Base-by-base conservation (phyloP, 2,113 vertebrate species). In the Oryzias celebensis region DNA sequence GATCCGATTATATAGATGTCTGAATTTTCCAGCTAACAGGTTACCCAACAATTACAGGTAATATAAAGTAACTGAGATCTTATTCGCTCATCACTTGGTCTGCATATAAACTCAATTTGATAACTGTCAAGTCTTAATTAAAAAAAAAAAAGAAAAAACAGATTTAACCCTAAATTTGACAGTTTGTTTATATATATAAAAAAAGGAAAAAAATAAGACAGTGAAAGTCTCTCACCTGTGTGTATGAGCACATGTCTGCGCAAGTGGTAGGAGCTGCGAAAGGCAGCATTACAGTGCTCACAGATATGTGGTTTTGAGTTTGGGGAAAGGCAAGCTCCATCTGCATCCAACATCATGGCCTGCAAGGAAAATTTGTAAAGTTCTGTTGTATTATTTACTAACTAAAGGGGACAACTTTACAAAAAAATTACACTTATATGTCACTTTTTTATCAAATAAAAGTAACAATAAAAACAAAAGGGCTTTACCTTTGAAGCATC, bases 241-340 rank as follows among this genome's bases (percentile, higher is more conserved):
- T 99, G 97, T 73, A 99, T 99, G 77, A 99, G 97, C 83, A 99
- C 96, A 3, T 99, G 97, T 58, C 97, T 92, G 81, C 96, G 96
- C 83, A 99, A 92, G 88, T 99, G 97, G 59, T 99, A 99, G 88
- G 96, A 98, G 90, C 96, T 99, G 74, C 97, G 91, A 86, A 99
- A 99, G 81, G 97, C 96, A 66, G 97, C 96, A 16, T 90, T 97
- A 87, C 97, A 99, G 92, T 98, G 96, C 78, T 98, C 96, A 71
- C 97, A 99, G 88, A 98, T 94, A 75, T 98, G 97, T 83, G 96
- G 96, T 91, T 98, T 99, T 74, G 96, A 96, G 82, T 90, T 97
- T 53, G 96, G 94, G 86, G 95, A 97, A 49, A 94, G 87, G 5
- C 93, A 84, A 52, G 93, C 91, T 75, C 93, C 93, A 58, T 98